These are phyloP conservation scores for Sander lucioperca DNA, from an alignment of 2,113 vertebrate species.

Conservation along the genomic window DNA sequence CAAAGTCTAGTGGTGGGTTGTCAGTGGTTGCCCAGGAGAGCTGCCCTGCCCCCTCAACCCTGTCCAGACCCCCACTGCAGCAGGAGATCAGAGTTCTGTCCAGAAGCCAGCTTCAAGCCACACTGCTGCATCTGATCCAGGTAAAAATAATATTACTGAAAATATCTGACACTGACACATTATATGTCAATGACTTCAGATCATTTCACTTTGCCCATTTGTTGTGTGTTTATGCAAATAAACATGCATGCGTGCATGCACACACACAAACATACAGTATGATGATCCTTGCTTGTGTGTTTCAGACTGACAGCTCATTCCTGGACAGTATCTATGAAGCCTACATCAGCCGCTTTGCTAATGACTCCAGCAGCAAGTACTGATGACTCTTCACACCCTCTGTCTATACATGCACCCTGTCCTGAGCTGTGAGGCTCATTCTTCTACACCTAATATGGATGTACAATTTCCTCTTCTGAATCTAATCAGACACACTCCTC, in stretches of 20 bases:
- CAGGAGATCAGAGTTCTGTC: slow-evolving; percentile 77
- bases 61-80: slow-evolving; percentile 30
- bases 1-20: slow-evolving; percentile 46
- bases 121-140: slow-evolving; percentile 90
- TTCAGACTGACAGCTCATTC: slow-evolving; percentile 94
- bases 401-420: slow-evolving; percentile 14
- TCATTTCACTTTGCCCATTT: neutral
- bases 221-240: neutral
- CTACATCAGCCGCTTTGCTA: slow-evolving; percentile 83
- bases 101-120: slow-evolving; percentile 90
- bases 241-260: neutral
- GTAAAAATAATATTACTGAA: slow-evolving; percentile 67
- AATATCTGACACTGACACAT: neutral
- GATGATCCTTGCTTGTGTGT: slow-evolving; percentile 69
- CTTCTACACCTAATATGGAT: slow-evolving; percentile 14
- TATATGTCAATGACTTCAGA: neutral
- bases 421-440: neutral
- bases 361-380: slow-evolving; percentile 64
- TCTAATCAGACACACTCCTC: neutral
- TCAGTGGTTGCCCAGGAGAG: slow-evolving; percentile 58
- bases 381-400: slow-evolving; percentile 50
- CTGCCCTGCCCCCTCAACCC: slow-evolving; percentile 18
- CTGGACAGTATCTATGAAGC: slow-evolving; percentile 93
- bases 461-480: slow-evolving; percentile 15
- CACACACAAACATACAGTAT: neutral